Evolutionary conservation across 2,797 vertebrate genomes (phyloP).

Genomic region (Alectoris magna): DNA sequence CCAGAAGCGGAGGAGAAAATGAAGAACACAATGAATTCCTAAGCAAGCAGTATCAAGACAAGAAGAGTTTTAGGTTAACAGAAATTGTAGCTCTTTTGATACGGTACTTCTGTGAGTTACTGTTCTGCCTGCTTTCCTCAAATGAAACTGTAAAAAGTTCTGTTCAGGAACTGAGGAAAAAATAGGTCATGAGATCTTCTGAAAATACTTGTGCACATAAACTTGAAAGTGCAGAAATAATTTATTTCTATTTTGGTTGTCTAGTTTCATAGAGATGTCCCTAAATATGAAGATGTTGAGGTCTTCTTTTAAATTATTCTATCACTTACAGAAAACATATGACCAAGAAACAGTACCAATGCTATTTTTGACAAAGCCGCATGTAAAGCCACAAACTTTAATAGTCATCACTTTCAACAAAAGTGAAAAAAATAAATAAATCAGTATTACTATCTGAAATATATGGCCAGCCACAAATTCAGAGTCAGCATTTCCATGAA

Average conservation of each 20-base stretch:
- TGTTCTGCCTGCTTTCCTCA: not conserved
- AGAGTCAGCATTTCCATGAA: slow-evolving; percentile 29
- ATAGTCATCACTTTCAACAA: not conserved
- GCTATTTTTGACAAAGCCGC: slow-evolving; percentile 22
- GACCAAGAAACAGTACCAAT: not conserved
- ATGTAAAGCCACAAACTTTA: not conserved
- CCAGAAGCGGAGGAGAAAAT: not conserved
- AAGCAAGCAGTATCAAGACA: not conserved
- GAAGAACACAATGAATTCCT: fast-evolving
- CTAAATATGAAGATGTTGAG: not conserved
- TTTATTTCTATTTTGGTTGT: not conserved
- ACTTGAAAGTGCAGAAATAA: not conserved
- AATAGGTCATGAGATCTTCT: not conserved
- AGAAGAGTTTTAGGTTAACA: not conserved
- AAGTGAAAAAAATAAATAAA: not conserved
- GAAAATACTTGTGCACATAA: not conserved
- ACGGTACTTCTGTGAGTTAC: not conserved
- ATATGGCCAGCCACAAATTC: not conserved
- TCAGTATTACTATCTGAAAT: slow-evolving; percentile 4
- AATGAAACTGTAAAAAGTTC: not conserved
- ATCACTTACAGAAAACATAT: not conserved
- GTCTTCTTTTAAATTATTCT: not conserved
- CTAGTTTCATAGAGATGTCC: not conserved
- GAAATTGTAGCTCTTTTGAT: not conserved
- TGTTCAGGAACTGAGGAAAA: not conserved